phyloP scores from a whole-genome alignment of 2,797 vertebrate genomes.

The Falco biarmicus region DNA sequence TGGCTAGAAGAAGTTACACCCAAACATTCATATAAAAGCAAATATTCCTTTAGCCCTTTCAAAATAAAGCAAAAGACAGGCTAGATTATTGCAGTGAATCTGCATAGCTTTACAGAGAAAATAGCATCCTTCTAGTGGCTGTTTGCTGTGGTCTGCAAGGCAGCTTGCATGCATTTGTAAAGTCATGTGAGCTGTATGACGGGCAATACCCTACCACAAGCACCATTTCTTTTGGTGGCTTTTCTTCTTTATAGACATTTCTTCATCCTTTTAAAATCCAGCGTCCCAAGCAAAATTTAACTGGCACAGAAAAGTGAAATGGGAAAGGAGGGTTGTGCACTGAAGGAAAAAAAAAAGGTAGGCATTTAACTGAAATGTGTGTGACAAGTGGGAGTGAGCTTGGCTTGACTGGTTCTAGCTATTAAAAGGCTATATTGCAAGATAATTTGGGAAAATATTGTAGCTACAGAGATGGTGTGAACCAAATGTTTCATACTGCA shows the following conservation, averaged over 20 bases:
- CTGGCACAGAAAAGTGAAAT: not conserved
- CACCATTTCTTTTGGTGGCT: not conserved
- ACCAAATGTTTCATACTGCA: not conserved
- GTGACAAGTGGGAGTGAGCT: not conserved
- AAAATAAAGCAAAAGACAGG: not conserved
- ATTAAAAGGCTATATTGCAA: not conserved
- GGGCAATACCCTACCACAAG: not conserved
- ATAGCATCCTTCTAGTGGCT: not conserved
- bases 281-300: not conserved
- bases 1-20: not conserved
- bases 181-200: not conserved
- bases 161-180: not conserved
- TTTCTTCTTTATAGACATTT: not conserved
- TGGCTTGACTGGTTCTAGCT: not conserved
- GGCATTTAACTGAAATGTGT: not conserved
- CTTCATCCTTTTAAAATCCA: not conserved
- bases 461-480: not conserved
- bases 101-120: not conserved
- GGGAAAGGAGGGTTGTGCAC: not conserved
- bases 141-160: not conserved
- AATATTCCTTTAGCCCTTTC: not conserved
- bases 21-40: not conserved
- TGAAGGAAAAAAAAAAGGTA: not conserved
- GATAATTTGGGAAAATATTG: not conserved
- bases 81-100: not conserved